Conservation (phyloP, 1,140 invertebrate genomes). For the Drosophila prosaltans region DNA sequence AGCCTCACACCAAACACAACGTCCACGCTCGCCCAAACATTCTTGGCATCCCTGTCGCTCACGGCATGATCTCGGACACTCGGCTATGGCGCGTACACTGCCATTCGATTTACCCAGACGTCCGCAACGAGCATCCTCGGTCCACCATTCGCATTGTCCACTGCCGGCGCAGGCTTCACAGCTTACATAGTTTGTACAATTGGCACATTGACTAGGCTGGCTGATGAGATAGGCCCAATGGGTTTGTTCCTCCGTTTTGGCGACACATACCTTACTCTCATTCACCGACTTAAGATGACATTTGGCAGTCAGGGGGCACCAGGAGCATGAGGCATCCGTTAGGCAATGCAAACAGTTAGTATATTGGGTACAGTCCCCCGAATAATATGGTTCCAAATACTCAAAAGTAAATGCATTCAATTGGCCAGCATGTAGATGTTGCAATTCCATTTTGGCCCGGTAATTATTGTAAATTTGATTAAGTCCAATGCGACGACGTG, state of each 20-base stretch:
- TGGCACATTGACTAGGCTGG: constrained; percentile 91
- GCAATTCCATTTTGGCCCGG: constrained; percentile 91
- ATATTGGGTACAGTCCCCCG: constrained; percentile 90
- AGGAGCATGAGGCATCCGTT: constrained; percentile 94
- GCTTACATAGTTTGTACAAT: constrained; percentile 94
- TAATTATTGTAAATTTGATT: constrained; percentile 83
- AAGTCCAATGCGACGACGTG: constrained; percentile 83
- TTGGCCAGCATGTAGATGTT: constrained; percentile 88
- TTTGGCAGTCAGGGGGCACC: constrained; percentile 90
- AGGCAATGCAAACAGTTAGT: constrained; percentile 94
- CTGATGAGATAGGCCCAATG: constrained; percentile 91
- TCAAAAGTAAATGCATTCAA: constrained; percentile 93
- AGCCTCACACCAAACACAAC: constrained; percentile 97
- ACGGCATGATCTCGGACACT: constrained; percentile 90
- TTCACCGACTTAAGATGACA: constrained; percentile 87
- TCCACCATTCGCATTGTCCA: constrained; percentile 94
- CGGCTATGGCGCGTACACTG: constrained; percentile 85
- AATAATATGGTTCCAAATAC: constrained; percentile 93
- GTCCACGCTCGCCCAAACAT: constrained; percentile 92
- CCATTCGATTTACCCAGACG: constrained; percentile 89
- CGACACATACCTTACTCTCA: constrained; percentile 86
- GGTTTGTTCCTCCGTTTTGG: not conserved
- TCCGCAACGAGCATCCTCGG: constrained; percentile 92
- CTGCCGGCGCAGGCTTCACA: constrained; percentile 88
- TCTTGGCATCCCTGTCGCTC: constrained; percentile 89